A percentile compares a stretch with the other conserved stretches of the same genome.
Evolutionary conservation across 37 sponge, comb jelly and placozoan genomes (phyloP).

Genomic region (Beroe forskalii): DNA sequence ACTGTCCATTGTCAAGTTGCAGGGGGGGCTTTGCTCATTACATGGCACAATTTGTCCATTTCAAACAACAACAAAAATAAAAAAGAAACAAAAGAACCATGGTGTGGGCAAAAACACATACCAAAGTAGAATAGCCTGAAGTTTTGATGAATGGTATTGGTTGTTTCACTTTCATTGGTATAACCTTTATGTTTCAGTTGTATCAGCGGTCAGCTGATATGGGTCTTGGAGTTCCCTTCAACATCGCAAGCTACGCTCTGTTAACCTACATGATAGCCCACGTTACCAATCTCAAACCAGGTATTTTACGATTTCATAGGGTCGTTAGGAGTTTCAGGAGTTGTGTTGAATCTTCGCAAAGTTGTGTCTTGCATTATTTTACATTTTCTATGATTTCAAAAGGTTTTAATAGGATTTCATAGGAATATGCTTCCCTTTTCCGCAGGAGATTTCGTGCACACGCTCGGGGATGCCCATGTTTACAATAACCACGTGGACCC

Average conservation of each 20-base stretch:
- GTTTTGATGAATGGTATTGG: no score
- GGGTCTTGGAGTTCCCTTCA: slow-evolving; percentile 99
- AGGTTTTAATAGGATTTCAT: no score
- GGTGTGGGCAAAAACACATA: no score
- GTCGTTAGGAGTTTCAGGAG: not conserved
- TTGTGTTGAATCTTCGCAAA: not conserved
- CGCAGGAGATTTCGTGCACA: slow-evolving; percentile 14
- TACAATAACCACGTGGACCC: slow-evolving; percentile 93
- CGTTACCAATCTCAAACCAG: slow-evolving; percentile 74
- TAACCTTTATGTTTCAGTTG: slow-evolving; percentile 69
- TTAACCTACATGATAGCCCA: slow-evolving; percentile 98
- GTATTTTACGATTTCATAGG: not conserved
- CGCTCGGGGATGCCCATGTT: slow-evolving; percentile 83
- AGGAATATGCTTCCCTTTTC: no score
- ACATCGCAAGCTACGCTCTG: slow-evolving; percentile 94
- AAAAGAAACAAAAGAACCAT: no score
- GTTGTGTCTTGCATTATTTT: not conserved
- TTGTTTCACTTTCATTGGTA: no score
- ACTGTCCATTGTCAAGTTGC: no score
- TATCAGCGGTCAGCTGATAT: slow-evolving; percentile 94
- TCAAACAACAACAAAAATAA: no score
- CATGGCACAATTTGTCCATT: no score
- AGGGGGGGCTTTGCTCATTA: no score
- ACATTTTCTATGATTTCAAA: no score
- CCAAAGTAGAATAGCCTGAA: no score